Base-by-base conservation (phyloP, 2,888 invertebrate species). In the Drosophila anomelani region DNA sequence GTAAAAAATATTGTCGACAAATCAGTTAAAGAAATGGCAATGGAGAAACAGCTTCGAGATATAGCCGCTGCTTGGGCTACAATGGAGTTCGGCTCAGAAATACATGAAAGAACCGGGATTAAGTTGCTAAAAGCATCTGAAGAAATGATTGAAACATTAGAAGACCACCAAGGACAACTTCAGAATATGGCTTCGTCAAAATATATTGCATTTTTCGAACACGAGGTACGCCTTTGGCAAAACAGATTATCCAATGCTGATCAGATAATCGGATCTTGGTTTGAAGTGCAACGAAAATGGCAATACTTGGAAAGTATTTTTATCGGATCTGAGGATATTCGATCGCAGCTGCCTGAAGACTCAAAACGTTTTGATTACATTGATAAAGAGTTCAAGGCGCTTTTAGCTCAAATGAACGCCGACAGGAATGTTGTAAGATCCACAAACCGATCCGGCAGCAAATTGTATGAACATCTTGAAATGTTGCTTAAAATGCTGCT, bases 181-280 rank as follows among this genome's bases (percentile, higher is more conserved):
- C 98, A 98, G 93, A 98, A 96, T 89, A 96, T 98, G 96, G 94
- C 98, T 93, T 96, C 97, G 0, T 98, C 98, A 0, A 98, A 98
- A 91, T 98, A 96, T 92, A 95, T 98, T 73, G 96, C 95, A 4
- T 96, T 95, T 92, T 98, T 98, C 92, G 94, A 96, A 75, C 94
- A 94, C 15, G 97, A 98, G 91, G 97, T 98, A 0, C 95, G 96
- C 0, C 94, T 94, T 20, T 99, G 98, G 98, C 98, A 97, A 91
- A 95, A 94, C 82, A 97, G 97, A 83, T 93, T 99, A 4, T 96
- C 97, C 0, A 96, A 96, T 73, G 97, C 98, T 1, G 98, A 98
- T 91, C 96, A 97, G 79, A 97, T 96, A 1, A 96, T 96, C 46
- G 93, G 94, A 29, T 93, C 95, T 0, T 97, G 96, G 96, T 96